Conservation (phyloP, 1,140 invertebrate genomes). For the Onthophagus taurus region DNA sequence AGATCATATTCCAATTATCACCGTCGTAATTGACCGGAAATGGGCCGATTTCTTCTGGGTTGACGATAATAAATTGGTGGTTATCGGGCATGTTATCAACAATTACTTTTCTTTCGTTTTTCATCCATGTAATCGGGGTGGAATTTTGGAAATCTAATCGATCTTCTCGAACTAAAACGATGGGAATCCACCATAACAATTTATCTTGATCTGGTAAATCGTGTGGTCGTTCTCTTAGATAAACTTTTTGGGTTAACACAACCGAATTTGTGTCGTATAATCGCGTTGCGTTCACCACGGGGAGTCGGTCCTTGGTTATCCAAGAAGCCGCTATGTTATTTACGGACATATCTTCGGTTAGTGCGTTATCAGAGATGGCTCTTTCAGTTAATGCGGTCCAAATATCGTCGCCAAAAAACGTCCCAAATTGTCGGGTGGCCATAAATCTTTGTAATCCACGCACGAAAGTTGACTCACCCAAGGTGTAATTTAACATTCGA, state of each 20-base stretch:
- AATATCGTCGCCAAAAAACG: constrained; percentile 70
- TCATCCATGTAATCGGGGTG: constrained; percentile 49
- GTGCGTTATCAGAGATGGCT: constrained; percentile 45
- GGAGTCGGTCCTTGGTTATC: constrained; percentile 71
- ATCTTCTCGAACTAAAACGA: constrained; percentile 48
- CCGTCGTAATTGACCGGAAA: constrained; percentile 75
- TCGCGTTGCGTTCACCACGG: constrained; percentile 63
- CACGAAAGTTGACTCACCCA: constrained; percentile 70
- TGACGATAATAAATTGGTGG: constrained; percentile 59
- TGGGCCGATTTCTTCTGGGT: constrained; percentile 73
- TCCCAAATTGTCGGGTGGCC: constrained; percentile 54
- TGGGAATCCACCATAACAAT: constrained; percentile 61
- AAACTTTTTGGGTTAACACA: constrained; percentile 56
- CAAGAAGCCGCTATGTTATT: constrained; percentile 66
- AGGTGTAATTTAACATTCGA: constrained; percentile 83
- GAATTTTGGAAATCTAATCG: constrained; percentile 47
- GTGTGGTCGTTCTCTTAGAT: constrained; percentile 55
- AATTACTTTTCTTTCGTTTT: constrained; percentile 40
- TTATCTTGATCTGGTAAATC: constrained; percentile 51
- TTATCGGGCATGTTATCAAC: constrained; percentile 43
- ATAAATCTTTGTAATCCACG: constrained; percentile 64
- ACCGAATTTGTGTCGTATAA: constrained; percentile 56
- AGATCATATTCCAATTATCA: constrained; percentile 67
- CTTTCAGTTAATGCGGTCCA: constrained; percentile 67
- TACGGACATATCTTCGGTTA: constrained; percentile 49